A percentile compares a stretch with the other conserved stretches of the same genome.
phyloP scores from a whole-genome alignment of 2,113 vertebrate genomes.

The Noctilio leporinus region DNA sequence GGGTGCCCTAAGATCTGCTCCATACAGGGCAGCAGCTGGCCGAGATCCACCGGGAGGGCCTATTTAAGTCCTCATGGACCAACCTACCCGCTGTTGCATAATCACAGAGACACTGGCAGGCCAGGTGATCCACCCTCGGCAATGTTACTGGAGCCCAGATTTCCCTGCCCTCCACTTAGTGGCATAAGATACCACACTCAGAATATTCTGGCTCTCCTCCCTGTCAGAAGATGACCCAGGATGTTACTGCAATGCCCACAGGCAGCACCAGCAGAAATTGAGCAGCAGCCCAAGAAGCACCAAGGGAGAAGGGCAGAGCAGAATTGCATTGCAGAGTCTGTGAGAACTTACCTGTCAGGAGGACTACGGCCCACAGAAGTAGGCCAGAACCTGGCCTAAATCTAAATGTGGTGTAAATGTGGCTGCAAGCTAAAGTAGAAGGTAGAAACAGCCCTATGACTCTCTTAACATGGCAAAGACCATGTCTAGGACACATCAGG shows the following conservation, averaged over 20 bases:
- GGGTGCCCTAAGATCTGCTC: neutral
- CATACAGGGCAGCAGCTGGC: neutral
- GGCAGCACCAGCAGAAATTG: neutral
- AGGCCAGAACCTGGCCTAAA: neutral
- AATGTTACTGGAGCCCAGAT: neutral
- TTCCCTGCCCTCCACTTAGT: neutral
- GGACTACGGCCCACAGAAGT: neutral
- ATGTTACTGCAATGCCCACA: neutral
- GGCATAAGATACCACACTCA: neutral
- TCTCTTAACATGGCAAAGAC: neutral
- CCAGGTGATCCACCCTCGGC: rapidly evolving
- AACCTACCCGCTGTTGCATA: neutral
- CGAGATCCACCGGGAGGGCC: neutral
- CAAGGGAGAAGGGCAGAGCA: neutral
- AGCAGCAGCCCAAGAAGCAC: neutral
- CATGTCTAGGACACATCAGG: neutral
- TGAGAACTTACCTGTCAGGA: neutral
- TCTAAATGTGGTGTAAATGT: neutral
- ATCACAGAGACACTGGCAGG: neutral
- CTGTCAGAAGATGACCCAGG: neutral
- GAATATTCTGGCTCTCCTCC: neutral
- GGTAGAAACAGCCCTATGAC: neutral
- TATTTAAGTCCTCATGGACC: neutral
- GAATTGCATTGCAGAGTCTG: neutral
- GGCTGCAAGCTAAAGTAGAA: neutral